These are phyloP conservation scores for Grallaria varia DNA, from an alignment of 2,113 vertebrate genomes.

Conservation along the genomic window DNA sequence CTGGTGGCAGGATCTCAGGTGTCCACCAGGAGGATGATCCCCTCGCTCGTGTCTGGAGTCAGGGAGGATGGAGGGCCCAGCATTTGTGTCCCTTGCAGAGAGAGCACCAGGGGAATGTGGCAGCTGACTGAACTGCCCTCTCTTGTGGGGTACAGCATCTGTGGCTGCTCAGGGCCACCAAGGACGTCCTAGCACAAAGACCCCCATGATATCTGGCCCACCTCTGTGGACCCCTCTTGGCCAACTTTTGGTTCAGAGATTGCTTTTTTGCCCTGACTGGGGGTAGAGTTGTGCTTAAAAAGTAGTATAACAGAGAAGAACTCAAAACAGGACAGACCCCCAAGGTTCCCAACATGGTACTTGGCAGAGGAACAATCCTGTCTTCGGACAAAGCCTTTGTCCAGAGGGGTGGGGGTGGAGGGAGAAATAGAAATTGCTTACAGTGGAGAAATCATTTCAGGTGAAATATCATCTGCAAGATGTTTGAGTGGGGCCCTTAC, in stretches of 20 bases:
- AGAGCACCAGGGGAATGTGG: neutral
- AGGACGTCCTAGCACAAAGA: neutral
- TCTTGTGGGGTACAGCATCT: neutral
- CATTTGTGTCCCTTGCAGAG: accelerated
- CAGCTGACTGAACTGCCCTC: accelerated
- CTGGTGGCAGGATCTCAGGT: neutral
- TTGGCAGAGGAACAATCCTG: neutral
- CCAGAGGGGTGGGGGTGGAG: neutral
- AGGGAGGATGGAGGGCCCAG: neutral
- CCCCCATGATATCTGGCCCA: neutral
- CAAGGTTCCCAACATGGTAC: neutral
- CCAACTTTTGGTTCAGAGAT: neutral
- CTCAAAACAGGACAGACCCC: neutral
- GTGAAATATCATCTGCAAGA: neutral
- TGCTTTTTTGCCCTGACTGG: neutral
- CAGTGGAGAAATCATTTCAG: neutral
- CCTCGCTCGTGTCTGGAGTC: accelerated
- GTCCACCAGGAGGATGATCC: neutral
- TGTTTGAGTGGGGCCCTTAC: neutral
- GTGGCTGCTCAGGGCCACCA: neutral
- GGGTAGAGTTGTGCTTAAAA: neutral
- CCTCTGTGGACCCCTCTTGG: neutral
- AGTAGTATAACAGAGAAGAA: neutral
- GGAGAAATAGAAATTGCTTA: neutral
- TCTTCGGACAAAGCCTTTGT: neutral